These are phyloP conservation scores for Xestia sexstrigata DNA, from an alignment of 2,888 invertebrate genomes.

Conservation along the genomic window DNA sequence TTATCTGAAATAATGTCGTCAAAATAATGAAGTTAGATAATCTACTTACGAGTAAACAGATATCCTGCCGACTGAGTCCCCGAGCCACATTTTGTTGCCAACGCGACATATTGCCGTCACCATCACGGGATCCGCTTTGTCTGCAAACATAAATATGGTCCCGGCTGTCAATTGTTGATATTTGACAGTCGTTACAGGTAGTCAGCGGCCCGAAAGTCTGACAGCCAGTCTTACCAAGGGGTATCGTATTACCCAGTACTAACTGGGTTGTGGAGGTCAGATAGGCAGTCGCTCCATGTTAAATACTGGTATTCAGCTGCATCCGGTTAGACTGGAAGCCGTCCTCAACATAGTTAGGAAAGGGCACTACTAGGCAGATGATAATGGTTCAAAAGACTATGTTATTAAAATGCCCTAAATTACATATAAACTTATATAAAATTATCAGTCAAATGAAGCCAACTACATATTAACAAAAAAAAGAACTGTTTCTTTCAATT, in stretches of 20 bases:
- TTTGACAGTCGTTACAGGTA: background rate
- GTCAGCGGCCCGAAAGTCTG: background rate
- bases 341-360: background rate
- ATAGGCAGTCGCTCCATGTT: background rate
- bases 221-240: background rate
- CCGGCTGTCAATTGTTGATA: too few relatives aligned
- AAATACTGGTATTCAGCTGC: conserved; percentile 3
- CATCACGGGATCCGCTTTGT: conserved; percentile 88
- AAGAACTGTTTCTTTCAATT: background rate
- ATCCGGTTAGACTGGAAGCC: background rate
- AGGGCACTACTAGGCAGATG: background rate
- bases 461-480: too few relatives aligned
- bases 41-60: conserved; percentile 93
- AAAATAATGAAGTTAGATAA: background rate
- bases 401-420: too few relatives aligned
- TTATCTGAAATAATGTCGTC: background rate
- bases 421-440: too few relatives aligned
- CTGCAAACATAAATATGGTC: conserved; percentile 63
- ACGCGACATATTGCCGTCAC: conserved; percentile 94
- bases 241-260: background rate
- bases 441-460: too few relatives aligned
- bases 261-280: background rate
- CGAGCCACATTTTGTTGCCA: conserved; percentile 96
- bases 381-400: too few relatives aligned
- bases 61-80: conserved; percentile 96